Conservation (phyloP, 2,888 invertebrate genomes). For the Heliconius cydno region DNA sequence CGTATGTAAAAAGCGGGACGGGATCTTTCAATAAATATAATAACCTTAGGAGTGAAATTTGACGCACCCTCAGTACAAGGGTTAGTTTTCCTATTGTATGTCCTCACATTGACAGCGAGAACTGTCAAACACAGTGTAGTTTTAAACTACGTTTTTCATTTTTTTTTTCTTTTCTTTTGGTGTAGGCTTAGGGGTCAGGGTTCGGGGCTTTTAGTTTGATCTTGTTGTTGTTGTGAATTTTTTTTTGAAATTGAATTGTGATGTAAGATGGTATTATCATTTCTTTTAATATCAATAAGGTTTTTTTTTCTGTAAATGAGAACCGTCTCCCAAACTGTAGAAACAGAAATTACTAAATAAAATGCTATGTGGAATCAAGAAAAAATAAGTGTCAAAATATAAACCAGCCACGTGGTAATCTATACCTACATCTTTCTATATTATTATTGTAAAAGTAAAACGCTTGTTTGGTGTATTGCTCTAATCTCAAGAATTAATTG, state of each 20-base stretch:
- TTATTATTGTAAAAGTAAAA: no score
- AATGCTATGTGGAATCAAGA: no score
- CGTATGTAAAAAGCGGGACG: constrained; percentile 55
- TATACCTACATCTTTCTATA: no score
- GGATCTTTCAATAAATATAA: constrained; percentile 78
- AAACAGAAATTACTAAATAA: no score
- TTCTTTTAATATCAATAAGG: neutral
- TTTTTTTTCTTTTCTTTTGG: constrained; percentile 59
- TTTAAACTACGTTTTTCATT: constrained; percentile 77
- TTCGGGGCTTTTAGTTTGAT: constrained; percentile 54
- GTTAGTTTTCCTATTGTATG: constrained; percentile 65
- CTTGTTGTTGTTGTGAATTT: constrained; percentile 16
- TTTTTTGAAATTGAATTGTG: constrained; percentile 8
- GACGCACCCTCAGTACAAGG: constrained; percentile 77
- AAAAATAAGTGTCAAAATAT: no score
- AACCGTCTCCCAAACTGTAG: no score
- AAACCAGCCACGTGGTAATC: no score
- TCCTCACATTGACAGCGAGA: constrained; percentile 76
- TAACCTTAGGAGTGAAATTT: constrained; percentile 63
- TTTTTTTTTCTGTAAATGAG: no score
- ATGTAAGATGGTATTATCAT: neutral
- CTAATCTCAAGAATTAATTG: no score
- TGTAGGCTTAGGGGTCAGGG: constrained; percentile 58
- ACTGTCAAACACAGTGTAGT: constrained; percentile 82
- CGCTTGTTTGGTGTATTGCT: no score